Evolutionary conservation across 2,113 vertebrate species (phyloP).

Genomic region (Gnathonemus echidnorhynchus): DNA sequence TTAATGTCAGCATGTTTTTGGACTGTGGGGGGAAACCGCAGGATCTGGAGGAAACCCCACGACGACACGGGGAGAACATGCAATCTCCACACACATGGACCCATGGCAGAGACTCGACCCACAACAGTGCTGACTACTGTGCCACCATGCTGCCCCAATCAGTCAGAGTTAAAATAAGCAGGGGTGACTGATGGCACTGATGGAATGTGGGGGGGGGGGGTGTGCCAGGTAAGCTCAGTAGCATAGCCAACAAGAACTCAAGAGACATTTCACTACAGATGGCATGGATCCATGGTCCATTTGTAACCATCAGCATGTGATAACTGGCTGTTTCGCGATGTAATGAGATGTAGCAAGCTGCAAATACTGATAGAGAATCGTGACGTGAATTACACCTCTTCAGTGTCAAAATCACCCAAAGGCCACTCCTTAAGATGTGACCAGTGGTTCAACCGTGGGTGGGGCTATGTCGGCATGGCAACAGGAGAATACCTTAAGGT

Average conservation of each 20-base stretch:
- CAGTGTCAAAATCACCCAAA: neutral
- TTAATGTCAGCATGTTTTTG: neutral
- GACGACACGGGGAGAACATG: neutral
- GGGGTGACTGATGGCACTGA: neutral
- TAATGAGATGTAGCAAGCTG: neutral
- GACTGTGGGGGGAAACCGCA: neutral
- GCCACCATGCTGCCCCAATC: too few relatives aligned
- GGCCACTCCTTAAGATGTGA: neutral
- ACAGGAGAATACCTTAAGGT: neutral
- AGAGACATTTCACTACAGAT: neutral
- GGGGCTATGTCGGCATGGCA: neutral
- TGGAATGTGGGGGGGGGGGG: neutral
- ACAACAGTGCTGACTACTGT: too few relatives aligned
- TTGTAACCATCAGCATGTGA: neutral
- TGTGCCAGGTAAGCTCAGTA: neutral
- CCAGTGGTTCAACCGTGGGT: neutral
- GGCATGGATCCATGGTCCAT: neutral
- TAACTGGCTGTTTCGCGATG: neutral
- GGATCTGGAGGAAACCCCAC: neutral
- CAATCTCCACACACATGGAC: neutral
- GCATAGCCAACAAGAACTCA: neutral
- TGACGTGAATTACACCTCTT: neutral
- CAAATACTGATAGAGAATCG: neutral
- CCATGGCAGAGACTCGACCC: neutral
- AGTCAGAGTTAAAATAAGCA: neutral